Conservation (phyloP, 35 echinoderm and acorn worm genomes). For the Apostichopus californicus region DNA sequence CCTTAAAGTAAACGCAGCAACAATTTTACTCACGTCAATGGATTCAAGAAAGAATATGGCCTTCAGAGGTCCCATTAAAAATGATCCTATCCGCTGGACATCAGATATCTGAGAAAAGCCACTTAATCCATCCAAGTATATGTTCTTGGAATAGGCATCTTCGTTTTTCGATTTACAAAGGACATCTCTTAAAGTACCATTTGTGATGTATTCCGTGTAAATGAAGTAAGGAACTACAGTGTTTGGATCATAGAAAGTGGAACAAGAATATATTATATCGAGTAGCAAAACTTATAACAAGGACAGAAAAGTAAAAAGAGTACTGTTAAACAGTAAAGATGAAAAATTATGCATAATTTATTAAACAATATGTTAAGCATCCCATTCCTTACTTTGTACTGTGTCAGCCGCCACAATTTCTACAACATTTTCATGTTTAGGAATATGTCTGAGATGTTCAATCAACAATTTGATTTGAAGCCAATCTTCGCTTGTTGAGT, state of each 20-base stretch:
- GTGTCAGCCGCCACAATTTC: background rate
- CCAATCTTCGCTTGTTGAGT: background rate
- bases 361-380: background rate
- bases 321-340: no score
- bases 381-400: background rate
- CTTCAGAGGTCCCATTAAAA: background rate
- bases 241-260: background rate
- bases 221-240: background rate
- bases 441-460: background rate
- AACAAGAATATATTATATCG: background rate
- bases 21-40: background rate
- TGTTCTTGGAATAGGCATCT: background rate
- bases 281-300: background rate
- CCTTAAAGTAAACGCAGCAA: no score
- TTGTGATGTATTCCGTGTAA: background rate
- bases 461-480: background rate
- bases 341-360: no score
- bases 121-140: background rate
- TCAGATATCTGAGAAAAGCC: background rate
- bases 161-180: background rate
- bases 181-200: background rate
- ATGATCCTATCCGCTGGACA: background rate
- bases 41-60: conserved; percentile 9
- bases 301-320: no score
- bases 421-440: conserved; percentile 6